Evolutionary conservation across 2,797 vertebrate genomes (phyloP).

Genomic region (Aeoliscus strigatus): DNA sequence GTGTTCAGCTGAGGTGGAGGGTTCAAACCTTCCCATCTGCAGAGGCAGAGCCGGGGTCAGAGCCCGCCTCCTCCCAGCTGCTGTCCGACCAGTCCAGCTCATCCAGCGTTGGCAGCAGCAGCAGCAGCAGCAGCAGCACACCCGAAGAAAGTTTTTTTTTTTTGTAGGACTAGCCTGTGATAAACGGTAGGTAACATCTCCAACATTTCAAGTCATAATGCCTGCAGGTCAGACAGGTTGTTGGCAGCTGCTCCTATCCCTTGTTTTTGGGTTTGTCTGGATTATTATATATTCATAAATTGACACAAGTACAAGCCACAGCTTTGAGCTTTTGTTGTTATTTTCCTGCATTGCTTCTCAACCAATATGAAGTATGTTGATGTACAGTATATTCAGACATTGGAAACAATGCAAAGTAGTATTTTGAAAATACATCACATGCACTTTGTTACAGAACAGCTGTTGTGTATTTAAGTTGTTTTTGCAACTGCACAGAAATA

Average conservation of each 20-base stretch:
- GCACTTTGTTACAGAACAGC: too few relatives aligned
- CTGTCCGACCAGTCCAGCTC: constrained; percentile 10
- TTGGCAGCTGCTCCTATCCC: too few relatives aligned
- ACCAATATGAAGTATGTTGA: too few relatives aligned
- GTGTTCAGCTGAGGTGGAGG: background rate
- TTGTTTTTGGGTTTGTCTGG: background rate
- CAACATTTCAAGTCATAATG: background rate
- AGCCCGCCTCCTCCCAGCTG: constrained; percentile 28
- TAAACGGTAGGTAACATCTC: constrained; percentile 27
- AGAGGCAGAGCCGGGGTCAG: too few relatives aligned
- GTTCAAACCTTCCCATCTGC: constrained; percentile 18
- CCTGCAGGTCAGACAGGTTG: too few relatives aligned
- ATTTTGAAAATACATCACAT: too few relatives aligned
- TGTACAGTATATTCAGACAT: too few relatives aligned
- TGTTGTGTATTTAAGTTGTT: too few relatives aligned
- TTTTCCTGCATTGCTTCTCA: too few relatives aligned
- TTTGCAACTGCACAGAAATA: too few relatives aligned
- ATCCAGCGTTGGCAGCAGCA: constrained; percentile 17
- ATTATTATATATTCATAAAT: background rate
- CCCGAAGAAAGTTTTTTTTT: constrained; percentile 6
- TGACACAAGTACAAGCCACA: background rate
- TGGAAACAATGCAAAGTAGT: too few relatives aligned
- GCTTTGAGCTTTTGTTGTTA: too few relatives aligned
- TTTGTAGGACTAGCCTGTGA: constrained; percentile 3
- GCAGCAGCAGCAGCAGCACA: constrained; percentile 11